These are phyloP conservation scores for Pseudopipra pipra DNA, from an alignment of 2,113 vertebrate genomes.

Conservation along the genomic window DNA sequence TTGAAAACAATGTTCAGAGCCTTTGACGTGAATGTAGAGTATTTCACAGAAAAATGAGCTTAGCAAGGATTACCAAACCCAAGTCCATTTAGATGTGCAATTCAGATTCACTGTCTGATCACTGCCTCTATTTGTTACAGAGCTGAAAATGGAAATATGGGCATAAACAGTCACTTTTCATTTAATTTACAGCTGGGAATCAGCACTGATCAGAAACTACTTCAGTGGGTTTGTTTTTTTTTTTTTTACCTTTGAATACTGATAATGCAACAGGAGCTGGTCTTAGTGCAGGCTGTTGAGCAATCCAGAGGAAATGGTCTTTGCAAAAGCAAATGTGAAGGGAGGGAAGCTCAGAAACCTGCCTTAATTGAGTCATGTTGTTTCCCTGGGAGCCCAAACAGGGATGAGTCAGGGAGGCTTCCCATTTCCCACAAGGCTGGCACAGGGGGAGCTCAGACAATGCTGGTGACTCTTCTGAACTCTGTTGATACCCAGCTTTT, in stretches of 20 bases:
- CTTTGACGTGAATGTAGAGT: neutral
- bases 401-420: neutral
- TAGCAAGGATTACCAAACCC: neutral
- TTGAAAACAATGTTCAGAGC: neutral
- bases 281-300: neutral
- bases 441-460: neutral
- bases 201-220: neutral
- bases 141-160: neutral
- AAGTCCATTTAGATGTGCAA: neutral
- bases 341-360: conserved; percentile 40
- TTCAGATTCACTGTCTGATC: neutral
- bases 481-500: fast-evolving
- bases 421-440: neutral
- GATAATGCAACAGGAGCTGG: neutral
- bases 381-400: neutral
- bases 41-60: conserved; percentile 5
- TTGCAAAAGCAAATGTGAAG: neutral
- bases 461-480: neutral
- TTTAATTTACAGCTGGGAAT: neutral
- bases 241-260: neutral
- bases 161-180: neutral
- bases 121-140: neutral
- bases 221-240: neutral
- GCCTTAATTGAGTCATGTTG: neutral
- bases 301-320: neutral